These are phyloP conservation scores for Zaprionus obscuricornis DNA, from an alignment of 2,888 invertebrate genomes.

Conservation along the genomic window DNA sequence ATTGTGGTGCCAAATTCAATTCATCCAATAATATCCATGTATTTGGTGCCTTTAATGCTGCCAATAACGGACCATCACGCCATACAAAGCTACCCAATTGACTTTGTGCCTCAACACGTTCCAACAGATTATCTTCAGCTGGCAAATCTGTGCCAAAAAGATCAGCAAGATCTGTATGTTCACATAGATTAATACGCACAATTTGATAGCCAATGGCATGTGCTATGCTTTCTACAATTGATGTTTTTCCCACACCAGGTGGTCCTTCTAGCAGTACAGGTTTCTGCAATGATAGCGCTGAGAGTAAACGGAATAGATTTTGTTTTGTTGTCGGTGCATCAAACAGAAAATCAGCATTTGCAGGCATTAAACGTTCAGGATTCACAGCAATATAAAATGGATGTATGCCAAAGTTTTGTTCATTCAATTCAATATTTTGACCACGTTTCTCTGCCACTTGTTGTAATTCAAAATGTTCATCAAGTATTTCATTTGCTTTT, in stretches of 20 bases:
- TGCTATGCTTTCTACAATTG: constrained; percentile 95
- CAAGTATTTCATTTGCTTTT: constrained; percentile 84
- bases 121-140: constrained; percentile 89
- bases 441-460: constrained; percentile 82
- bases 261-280: constrained; percentile 98
- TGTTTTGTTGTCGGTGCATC: constrained; percentile 90
- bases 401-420: constrained; percentile 87
- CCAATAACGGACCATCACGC: constrained; percentile 97
- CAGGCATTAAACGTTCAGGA: constrained; percentile 33
- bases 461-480: constrained; percentile 81
- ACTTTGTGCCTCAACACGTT: constrained; percentile 43
- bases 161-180: constrained; percentile 99
- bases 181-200: constrained; percentile 97
- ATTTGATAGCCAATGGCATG: constrained; percentile 92
- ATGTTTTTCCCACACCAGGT: constrained; percentile 99
- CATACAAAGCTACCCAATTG: constrained; percentile 93
- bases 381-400: constrained; percentile 87
- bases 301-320: constrained; percentile 92
- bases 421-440: constrained; percentile 54
- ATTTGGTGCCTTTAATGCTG: constrained; percentile 92
- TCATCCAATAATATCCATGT: constrained; percentile 99
- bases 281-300: constrained; percentile 95
- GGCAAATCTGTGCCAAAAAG: constrained; percentile 99
- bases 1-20: constrained; percentile 98
- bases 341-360: constrained; percentile 86